Base-by-base conservation (phyloP, 2,888 invertebrate genomes). In the Dolichomitus sp. region DNA sequence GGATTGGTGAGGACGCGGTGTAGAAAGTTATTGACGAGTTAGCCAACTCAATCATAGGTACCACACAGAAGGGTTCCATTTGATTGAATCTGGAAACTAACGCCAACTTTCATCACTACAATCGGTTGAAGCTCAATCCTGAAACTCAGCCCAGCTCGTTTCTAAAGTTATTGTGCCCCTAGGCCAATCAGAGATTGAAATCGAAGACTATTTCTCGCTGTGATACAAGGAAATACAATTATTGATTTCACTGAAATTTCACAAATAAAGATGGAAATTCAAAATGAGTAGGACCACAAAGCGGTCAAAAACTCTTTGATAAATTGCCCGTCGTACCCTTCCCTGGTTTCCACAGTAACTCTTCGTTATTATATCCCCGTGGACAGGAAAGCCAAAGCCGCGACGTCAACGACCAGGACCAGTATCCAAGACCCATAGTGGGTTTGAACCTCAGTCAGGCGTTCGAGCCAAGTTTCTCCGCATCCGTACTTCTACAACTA, bases 401-500 rank as follows among this genome's bases (percentile, higher is more conserved):
- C 19, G 52, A 52, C 54, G 7, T 23, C 52, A 9, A 54, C 14
- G 69, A 40, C 37, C 54, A 17, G 19, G 69, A 40, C 37, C 54
- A 17, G 14, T 1, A 40, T 11, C 37, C 52, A n/a, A 69, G 52
- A 40, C 69, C 30, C 14, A 27, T n/a, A 12, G 14, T 0, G 37
- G 30, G 30, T 72, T 59, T n/a, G 17, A 14, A 27, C 30, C n/a
- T 33, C 54, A 23, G 70, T 30, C 59, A 45, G 17, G 57, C 59
- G 30, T 45, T 30, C 45, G 17, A 30, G 57, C 19, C 45, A 59
- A 59, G 45, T 45, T 72, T 59, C 12, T 11, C 57, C 7, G 14
- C 59, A 11, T 45, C 68, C 17, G 37, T 57, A 70, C 45, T 27
- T 11, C 19, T 17, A 40, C 27, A 65, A 48, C 59, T 61, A 42